Evolutionary conservation across 2,113 vertebrate genomes (phyloP).

Genomic region (Tragelaphus buxtoni): DNA sequence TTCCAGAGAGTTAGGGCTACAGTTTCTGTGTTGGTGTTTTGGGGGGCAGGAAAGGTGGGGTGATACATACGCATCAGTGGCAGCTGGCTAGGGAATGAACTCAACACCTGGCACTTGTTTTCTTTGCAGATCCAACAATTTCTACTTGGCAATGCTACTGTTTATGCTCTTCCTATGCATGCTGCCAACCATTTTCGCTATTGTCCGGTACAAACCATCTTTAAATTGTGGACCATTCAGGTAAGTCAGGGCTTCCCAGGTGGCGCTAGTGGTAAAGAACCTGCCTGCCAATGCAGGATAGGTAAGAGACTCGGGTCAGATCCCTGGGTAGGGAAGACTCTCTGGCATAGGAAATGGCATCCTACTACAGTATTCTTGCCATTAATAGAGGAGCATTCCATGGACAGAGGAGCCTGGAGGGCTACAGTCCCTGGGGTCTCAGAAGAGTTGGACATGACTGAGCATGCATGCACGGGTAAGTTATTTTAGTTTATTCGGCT

Average conservation of each 20-base stretch:
- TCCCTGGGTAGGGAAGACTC: not conserved
- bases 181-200: conserved; percentile 96
- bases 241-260: conserved; percentile 74
- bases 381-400: not conserved
- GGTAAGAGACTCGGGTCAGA: not conserved
- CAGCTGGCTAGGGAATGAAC: too few relatives aligned
- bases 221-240: conserved; percentile 95
- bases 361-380: not conserved
- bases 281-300: not conserved
- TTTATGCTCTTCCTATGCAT: conserved; percentile 99
- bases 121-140: conserved; percentile 94
- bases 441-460: not conserved
- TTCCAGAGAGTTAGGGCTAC: not conserved
- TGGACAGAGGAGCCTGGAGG: not conserved
- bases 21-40: accelerated
- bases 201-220: conserved; percentile 93
- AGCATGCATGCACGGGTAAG: conserved; percentile 81
- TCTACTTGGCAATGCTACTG: conserved; percentile 96
- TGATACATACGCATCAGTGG: accelerated
- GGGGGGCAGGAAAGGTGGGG: not conserved
- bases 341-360: not conserved
- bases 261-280: not conserved
- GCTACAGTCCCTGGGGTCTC: not conserved
- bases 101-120: accelerated
- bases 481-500: accelerated